Percentiles rank a stretch among this genome's conserved stretches.
phyloP scores from a whole-genome alignment of 2,888 invertebrate species.

The Aphrophora alni region DNA sequence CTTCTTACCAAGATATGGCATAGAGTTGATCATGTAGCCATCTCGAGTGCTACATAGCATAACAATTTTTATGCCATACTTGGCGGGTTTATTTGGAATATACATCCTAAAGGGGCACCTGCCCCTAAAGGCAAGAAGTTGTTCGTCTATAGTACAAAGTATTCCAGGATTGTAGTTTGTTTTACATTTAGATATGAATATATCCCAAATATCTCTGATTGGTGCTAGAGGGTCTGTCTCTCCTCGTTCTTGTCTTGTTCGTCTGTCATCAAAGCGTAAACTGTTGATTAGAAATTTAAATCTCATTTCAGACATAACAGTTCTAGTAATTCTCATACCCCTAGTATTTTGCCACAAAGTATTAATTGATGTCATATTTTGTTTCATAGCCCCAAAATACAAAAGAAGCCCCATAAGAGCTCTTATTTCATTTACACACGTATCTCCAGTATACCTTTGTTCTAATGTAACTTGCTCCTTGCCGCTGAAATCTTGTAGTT shows the following conservation, averaged over 20 bases:
- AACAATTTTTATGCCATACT: constrained; percentile 23
- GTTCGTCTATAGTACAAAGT: neutral
- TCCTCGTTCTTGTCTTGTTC: neutral
- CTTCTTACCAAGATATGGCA: constrained; percentile 19
- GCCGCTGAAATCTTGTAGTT: too few species aligned
- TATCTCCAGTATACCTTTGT: too few species aligned
- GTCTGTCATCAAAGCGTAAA: neutral
- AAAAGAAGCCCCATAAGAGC: too few species aligned
- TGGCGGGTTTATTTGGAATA: constrained; percentile 9
- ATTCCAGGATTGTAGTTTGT: neutral
- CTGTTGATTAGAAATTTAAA: too few species aligned
- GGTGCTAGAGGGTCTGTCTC: neutral
- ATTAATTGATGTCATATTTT: too few species aligned
- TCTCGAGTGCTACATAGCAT: constrained; percentile 20
- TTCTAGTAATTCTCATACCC: too few species aligned
- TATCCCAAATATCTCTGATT: neutral
- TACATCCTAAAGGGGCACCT: neutral
- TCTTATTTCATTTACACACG: too few species aligned
- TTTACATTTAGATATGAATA: neutral
- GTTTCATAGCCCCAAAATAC: too few species aligned
- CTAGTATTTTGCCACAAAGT: too few species aligned
- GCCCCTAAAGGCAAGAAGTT: neutral
- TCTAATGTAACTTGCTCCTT: too few species aligned
- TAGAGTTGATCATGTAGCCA: constrained; percentile 21
- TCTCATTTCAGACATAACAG: too few species aligned